These are phyloP conservation scores for Xiphias gladius DNA, from an alignment of 2,113 vertebrate species.

Conservation along the genomic window DNA sequence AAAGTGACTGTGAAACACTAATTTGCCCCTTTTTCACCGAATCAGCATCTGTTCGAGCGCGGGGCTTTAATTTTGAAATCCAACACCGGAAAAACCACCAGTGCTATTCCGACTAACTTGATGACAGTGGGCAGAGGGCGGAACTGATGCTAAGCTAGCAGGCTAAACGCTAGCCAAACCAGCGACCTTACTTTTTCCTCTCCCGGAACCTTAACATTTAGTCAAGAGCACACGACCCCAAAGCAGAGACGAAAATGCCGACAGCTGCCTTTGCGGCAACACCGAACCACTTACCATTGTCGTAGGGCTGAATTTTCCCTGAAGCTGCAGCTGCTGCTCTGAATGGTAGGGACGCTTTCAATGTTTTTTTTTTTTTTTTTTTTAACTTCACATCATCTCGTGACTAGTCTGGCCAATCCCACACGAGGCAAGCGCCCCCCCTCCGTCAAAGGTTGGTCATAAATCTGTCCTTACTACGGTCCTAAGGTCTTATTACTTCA, in stretches of 20 bases:
- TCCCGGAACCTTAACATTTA: conserved; percentile 24
- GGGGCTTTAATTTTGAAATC: conserved; percentile 45
- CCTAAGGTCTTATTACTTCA: not conserved
- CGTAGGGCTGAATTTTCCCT: conserved; percentile 58
- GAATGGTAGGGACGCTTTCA: conserved; percentile 55
- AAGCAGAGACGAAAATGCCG: rapidly evolving
- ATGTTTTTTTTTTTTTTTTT: conserved; percentile 59
- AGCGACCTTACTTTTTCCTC: conserved; percentile 35
- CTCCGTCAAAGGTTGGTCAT: not conserved
- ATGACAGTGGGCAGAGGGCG: conserved; percentile 65
- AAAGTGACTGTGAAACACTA: too few species aligned
- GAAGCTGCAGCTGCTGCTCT: conserved; percentile 67
- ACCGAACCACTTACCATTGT: conserved; percentile 80
- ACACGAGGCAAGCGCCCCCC: conserved; percentile 34
- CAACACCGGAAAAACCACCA: not conserved
- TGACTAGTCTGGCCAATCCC: conserved; percentile 79
- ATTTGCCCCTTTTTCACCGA: too few species aligned
- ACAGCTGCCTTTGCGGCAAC: not conserved
- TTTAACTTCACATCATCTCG: conserved; percentile 68
- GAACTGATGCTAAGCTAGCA: conserved; percentile 74
- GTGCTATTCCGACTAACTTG: not conserved
- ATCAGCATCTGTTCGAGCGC: not conserved
- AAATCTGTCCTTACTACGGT: not conserved
- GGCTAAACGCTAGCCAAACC: conserved; percentile 55
- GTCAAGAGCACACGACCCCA: not conserved